Evolutionary conservation across 2,113 vertebrate species (phyloP).

Genomic region (Scartelaos histophorus): DNA sequence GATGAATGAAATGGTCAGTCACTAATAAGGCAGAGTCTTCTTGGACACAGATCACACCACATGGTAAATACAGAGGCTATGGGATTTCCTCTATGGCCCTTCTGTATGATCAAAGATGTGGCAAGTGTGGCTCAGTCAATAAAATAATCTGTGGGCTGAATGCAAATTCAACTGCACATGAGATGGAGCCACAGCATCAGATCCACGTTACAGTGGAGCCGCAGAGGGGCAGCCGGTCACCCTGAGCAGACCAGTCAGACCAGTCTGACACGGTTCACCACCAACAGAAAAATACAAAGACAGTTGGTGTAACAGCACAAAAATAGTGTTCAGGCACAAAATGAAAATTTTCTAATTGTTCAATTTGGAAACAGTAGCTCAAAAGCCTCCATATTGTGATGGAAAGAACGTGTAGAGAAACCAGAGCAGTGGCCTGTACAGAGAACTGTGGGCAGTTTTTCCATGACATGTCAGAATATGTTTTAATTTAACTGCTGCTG

Average conservation of each 20-base stretch:
- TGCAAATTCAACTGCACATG: background rate
- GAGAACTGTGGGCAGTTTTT: too few relatives aligned
- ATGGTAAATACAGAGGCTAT: background rate
- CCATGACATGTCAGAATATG: too few relatives aligned
- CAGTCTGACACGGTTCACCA: background rate
- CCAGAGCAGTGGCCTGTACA: too few relatives aligned
- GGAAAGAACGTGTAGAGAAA: too few relatives aligned
- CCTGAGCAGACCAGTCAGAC: slow-evolving; percentile 6
- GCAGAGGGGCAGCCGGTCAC: background rate
- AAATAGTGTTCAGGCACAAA: too few relatives aligned
- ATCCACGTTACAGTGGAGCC: background rate
- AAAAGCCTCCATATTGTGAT: too few relatives aligned
- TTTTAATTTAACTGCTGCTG: too few relatives aligned
- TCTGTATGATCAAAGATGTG: slow-evolving; percentile 4
- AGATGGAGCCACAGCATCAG: background rate
- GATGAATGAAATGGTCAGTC: background rate
- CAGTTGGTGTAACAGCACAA: too few relatives aligned
- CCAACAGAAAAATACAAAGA: background rate
- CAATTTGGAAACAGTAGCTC: too few relatives aligned
- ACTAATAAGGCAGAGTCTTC: background rate
- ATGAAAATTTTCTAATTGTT: too few relatives aligned
- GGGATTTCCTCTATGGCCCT: background rate
- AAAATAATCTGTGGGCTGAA: background rate
- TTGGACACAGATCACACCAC: background rate
- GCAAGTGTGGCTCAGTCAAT: background rate